Evolutionary conservation across 1,140 invertebrate species (phyloP).

Genomic region (Planococcus citri): DNA sequence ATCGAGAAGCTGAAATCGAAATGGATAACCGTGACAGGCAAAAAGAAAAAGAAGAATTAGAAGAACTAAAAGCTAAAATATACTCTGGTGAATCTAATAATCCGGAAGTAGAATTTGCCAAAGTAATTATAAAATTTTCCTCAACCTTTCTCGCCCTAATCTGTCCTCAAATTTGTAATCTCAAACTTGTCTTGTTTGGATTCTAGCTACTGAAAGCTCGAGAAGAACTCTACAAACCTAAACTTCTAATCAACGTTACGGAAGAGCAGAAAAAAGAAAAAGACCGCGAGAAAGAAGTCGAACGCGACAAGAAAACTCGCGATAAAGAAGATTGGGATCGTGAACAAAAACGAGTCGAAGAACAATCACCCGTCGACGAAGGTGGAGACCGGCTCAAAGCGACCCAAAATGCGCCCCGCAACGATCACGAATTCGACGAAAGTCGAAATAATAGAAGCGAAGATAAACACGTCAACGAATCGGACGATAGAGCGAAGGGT

Average conservation of each 20-base stretch:
- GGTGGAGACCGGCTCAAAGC: neutral
- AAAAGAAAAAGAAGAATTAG: conserved; percentile 83
- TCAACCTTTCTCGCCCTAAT: neutral
- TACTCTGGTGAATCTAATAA: conserved; percentile 56
- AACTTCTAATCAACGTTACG: conserved; percentile 56
- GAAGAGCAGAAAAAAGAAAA: conserved; percentile 43
- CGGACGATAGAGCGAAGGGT: neutral
- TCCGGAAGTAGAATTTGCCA: conserved; percentile 68
- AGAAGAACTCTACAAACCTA: conserved; percentile 72
- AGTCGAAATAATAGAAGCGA: neutral
- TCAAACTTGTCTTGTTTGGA: conserved; percentile 27
- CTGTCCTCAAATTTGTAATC: too few species aligned
- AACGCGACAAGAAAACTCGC: conserved; percentile 30
- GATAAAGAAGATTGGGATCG: conserved; percentile 33
- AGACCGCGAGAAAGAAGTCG: conserved; percentile 36
- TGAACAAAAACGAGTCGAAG: neutral
- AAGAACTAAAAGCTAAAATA: conserved; percentile 72
- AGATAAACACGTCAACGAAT: neutral
- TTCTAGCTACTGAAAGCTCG: conserved; percentile 53
- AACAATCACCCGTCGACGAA: neutral
- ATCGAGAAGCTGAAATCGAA: conserved; percentile 84
- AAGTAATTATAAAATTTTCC: conserved; percentile 36
- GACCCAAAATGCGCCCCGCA: neutral
- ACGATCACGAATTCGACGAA: conserved; percentile 1
- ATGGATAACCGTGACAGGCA: conserved; percentile 76